phyloP scores from a whole-genome alignment of 1,140 invertebrate genomes.

The Rhizoglyphus robini region DNA sequence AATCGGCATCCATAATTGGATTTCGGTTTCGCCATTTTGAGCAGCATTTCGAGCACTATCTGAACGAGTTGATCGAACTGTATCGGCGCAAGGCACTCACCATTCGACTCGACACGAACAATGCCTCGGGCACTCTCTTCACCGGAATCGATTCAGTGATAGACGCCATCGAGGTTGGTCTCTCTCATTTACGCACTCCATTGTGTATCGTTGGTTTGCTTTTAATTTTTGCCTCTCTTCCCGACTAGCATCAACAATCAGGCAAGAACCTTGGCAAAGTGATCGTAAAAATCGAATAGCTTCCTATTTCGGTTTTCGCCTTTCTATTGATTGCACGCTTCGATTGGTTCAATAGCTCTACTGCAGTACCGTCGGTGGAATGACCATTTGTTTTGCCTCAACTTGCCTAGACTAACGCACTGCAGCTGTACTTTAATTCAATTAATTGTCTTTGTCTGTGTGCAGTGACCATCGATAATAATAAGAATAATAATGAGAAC shows the following conservation, averaged over 20 bases:
- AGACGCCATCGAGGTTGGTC: slow-evolving; percentile 8
- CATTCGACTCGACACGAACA: neutral
- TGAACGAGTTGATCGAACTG: slow-evolving; percentile 7
- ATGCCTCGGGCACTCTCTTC: neutral
- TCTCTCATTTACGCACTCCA: neutral
- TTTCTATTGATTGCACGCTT: too few species aligned
- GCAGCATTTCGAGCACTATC: neutral
- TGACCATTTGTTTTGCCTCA: too few species aligned
- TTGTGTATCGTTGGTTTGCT: neutral
- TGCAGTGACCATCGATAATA: too few species aligned
- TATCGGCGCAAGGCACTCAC: neutral
- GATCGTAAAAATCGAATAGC: slow-evolving; percentile 7
- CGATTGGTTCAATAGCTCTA: too few species aligned
- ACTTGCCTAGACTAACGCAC: too few species aligned
- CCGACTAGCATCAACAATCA: slow-evolving; percentile 14
- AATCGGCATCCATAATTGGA: slow-evolving; percentile 5
- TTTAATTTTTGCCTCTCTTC: neutral
- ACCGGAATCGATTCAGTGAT: neutral
- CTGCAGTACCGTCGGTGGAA: too few species aligned
- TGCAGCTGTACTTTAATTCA: too few species aligned
- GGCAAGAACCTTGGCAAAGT: slow-evolving; percentile 16
- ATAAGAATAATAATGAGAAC: too few species aligned
- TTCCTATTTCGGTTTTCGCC: too few species aligned
- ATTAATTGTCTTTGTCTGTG: too few species aligned
- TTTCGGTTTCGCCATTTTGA: slow-evolving; percentile 15